A percentile compares a stretch with the other conserved stretches of the same genome.
Evolutionary conservation across 2,888 invertebrate genomes (phyloP).

Genomic region (Rapana venosa): DNA sequence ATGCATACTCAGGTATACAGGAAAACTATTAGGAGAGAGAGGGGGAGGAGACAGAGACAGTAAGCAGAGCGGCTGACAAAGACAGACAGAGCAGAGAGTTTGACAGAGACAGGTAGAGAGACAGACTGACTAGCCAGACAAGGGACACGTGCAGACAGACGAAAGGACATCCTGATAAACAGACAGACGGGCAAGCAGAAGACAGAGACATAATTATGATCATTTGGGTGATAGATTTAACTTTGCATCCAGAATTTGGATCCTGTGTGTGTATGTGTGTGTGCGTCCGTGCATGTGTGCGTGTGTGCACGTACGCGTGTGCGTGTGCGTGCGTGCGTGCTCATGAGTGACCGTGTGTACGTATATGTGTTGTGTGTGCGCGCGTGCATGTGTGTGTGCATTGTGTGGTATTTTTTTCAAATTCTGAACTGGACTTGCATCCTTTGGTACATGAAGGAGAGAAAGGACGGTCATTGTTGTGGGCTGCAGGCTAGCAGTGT

Average conservation of each 20-base stretch:
- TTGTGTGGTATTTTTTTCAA: not conserved
- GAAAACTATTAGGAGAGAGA: too few relatives aligned
- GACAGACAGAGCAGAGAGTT: too few relatives aligned
- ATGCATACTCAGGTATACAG: not conserved
- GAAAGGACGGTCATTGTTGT: not conserved
- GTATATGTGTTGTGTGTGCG: not conserved
- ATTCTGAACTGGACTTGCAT: not conserved
- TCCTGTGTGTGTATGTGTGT: slow-evolving; percentile 8
- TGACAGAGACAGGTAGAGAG: not conserved
- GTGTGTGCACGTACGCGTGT: not conserved
- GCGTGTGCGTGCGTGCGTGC: slow-evolving; percentile 12
- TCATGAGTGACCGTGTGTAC: not conserved
- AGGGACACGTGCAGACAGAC: not conserved
- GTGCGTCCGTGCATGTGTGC: not conserved
- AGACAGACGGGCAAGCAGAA: too few relatives aligned
- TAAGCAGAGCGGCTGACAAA: too few relatives aligned
- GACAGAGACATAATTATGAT: too few relatives aligned
- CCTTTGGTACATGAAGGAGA: not conserved
- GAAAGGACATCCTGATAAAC: too few relatives aligned
- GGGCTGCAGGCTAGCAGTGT: not conserved
- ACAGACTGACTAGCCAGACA: not conserved
- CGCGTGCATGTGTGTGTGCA: not conserved
- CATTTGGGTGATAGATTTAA: too few relatives aligned
- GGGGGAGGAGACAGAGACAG: too few relatives aligned
- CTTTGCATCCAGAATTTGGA: too few relatives aligned